Evolutionary conservation across 2,797 vertebrate species (phyloP).

Genomic region (Enteromius afrohamiltoni): DNA sequence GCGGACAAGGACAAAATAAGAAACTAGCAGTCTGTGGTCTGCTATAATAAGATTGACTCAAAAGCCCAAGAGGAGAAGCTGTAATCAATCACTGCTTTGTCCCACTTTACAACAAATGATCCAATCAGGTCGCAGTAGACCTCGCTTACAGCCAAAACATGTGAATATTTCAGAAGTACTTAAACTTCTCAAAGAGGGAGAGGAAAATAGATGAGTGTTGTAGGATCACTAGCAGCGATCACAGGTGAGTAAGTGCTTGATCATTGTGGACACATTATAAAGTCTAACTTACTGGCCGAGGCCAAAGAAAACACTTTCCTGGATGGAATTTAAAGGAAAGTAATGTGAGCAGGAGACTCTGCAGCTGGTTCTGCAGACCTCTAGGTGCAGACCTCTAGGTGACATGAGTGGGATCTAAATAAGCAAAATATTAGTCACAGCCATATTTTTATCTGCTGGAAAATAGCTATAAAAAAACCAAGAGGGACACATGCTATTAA

Average conservation of each 20-base stretch:
- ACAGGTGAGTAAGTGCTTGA: constrained; percentile 23
- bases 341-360: no score
- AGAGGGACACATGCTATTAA: no score
- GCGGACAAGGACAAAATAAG: not conserved
- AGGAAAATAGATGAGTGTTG: constrained; percentile 35
- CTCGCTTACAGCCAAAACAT: constrained; percentile 34
- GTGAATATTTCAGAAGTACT: constrained; percentile 26
- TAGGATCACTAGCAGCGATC: constrained; percentile 34
- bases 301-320: constrained; percentile 60
- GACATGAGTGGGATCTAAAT: no score
- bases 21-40: not conserved
- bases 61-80: constrained; percentile 4
- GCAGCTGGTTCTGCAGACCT: no score
- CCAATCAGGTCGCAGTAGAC: constrained; percentile 14
- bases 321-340: not conserved
- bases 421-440: no score
- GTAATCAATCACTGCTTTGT: constrained; percentile 25
- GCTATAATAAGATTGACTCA: constrained; percentile 15
- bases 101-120: constrained; percentile 9
- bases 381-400: no score
- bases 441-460: no score
- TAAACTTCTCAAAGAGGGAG: constrained; percentile 8
- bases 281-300: constrained; percentile 66
- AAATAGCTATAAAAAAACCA: no score
- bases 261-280: constrained; percentile 38